Base-by-base conservation (phyloP, 2,888 invertebrate genomes). In the Nemurella pictetii region DNA sequence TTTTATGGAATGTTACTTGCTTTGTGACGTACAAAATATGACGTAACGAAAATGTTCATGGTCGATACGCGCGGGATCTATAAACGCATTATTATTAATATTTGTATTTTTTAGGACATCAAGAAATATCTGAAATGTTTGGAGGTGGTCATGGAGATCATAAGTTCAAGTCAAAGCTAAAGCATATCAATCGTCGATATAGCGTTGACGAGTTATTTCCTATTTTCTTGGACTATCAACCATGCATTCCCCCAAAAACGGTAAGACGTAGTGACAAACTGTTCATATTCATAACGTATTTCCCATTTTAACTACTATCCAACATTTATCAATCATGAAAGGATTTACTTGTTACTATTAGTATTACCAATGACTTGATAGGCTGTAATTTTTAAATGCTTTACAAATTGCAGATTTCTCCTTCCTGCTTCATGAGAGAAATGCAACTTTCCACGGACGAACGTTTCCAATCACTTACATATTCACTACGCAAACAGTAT, bases 361-460 rank as follows among this genome's bases (percentile, higher is more conserved):
- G 12, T 55, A 20, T 55, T 55, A 15, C 12, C 15, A 55, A 12
- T 20, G n/a, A n/a, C n/a, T n/a, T n/a, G n/a, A n/a, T n/a, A n/a
- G n/a, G n/a, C n/a, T n/a, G n/a, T n/a, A n/a, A n/a, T n/a, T n/a
- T n/a, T n/a, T 55, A 55, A 3, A 55, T 55, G 20, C 12, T 36
- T 75, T 75, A 75, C 75, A 9, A 15, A 0, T 83, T 84, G 4
- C 77, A 86, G 86, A 77, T 85, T 28, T 36, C 84, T 15, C 86
- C 85, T 30, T 85, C 85, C 12, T 78, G 73, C 55, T 86, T 85
- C 36, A 85, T 81, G 9, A 75, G 84, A 35, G 85, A 90, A 86
- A 84, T 86, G 83, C 83, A 83, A 29, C 35, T 84, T 29, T 77
- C 84, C 12, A 83, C 86, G 28, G 84, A 86, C 9, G 83, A 84